phyloP scores from a whole-genome alignment of 2,888 invertebrate species.

The Apamea monoglypha region DNA sequence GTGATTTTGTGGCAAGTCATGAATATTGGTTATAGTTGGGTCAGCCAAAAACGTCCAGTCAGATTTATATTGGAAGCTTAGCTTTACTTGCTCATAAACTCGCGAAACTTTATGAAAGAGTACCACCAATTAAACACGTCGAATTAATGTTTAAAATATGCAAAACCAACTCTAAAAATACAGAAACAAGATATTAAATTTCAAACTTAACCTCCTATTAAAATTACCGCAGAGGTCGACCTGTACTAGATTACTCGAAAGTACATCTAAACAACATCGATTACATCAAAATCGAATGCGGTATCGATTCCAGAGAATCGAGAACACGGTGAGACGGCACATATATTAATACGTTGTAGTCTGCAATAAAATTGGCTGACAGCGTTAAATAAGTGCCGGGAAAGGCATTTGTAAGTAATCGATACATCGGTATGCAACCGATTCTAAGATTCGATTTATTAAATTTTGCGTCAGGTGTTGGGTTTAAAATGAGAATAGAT shows the following conservation, averaged over 20 bases:
- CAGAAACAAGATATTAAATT: conserved; percentile 34
- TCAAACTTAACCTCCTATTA: conserved; percentile 57
- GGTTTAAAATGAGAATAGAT: conserved; percentile 66
- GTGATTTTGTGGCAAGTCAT: not conserved
- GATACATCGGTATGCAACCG: conserved; percentile 86
- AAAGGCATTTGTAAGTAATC: conserved; percentile 88
- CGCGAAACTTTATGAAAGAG: not conserved
- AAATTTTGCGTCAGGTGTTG: conserved; percentile 72
- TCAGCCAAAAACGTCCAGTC: not conserved
- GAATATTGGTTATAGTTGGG: not conserved
- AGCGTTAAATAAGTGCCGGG: conserved; percentile 86
- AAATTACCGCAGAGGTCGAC: conserved; percentile 51
- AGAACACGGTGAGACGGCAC: conserved; percentile 73
- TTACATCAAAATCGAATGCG: conserved; percentile 76
- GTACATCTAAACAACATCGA: conserved; percentile 70
- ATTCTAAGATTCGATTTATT: conserved; percentile 80
- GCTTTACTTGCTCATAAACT: not conserved
- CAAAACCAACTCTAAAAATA: conserved; percentile 30
- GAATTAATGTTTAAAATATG: conserved; percentile 12
- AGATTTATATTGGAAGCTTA: not conserved
- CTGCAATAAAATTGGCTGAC: conserved; percentile 83
- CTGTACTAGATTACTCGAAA: conserved; percentile 64
- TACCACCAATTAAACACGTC: not conserved
- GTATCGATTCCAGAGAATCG: conserved; percentile 80
- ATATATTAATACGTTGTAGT: conserved; percentile 79